Evolutionary conservation across 1,140 invertebrate genomes (phyloP), one percentile per base, ranked within the genome.

Genomic region (Caenorhabditis brenneri): DNA sequence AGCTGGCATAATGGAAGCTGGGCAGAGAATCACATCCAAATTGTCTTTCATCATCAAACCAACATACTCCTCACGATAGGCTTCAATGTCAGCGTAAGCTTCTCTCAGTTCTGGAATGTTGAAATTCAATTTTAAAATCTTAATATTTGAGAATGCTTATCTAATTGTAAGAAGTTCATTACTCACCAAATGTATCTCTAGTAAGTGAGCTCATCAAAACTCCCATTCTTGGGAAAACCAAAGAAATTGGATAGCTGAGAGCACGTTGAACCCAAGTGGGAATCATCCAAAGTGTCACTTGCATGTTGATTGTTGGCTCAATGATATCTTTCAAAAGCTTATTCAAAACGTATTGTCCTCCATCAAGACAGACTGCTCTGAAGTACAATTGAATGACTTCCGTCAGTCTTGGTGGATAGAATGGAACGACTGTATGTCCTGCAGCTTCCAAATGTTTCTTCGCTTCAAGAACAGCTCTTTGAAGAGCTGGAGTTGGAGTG

Each of bases 361-460:
- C 79, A 69, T 82, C 51, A 2, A 42, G 31, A 51, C 79, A 86
- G 10, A 82, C 79, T 16, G 86, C 85, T 74, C 81, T 42, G 12
- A 87, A 78, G 85, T 81, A 87, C 31, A 81, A 36, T 36, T 80
- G 82, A 39, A 84, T 81, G 10, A 81, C 79, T 19, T 51, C 24
- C 5, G 58, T 22, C 1, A 84, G 31, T 31, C 79, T 53, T 60
- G 80, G 85, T 27, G 89, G 84, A 86, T 86, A 82, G 86, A 90
- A 90, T 24, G 87, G 89, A 22, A 90, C 84, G 7, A 91, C 60
- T n/a, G 87, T 88, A 74, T 91, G 91, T 42, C 91, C 91, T 12
- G 83, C 60, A 31, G 39, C 33, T 80, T 91, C 88, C 31, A 83
- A 39, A 48, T 83, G 82, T 49, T 79, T 65, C 80, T 89, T 89